Conservation (phyloP, 2,113 vertebrate genomes). For the Diadophis punctatus region DNA sequence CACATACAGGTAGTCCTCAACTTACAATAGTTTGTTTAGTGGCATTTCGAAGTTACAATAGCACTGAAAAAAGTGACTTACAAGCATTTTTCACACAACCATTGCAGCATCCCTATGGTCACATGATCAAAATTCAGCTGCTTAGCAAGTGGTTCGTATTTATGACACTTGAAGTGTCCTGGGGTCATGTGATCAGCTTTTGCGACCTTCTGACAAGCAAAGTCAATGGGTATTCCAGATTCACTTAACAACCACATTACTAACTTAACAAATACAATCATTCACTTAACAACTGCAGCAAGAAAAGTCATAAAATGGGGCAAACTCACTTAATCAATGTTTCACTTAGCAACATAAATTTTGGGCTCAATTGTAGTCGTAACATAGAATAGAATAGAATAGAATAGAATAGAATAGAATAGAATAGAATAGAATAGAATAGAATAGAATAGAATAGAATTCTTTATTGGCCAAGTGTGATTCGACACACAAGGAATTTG, state of each 20-base stretch:
- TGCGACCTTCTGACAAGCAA: neutral
- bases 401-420: no score
- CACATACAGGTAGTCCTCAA: neutral
- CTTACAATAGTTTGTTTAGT: neutral
- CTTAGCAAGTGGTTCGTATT: neutral
- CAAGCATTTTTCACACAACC: neutral
- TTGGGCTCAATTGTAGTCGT: neutral
- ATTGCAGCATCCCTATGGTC: neutral
- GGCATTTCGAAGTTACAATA: neutral
- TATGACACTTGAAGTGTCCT: neutral
- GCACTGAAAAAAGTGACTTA: neutral
- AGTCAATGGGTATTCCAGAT: neutral
- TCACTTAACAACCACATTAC: neutral
- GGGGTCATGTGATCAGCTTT: neutral
- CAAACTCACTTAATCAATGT: neutral
- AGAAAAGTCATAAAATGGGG: neutral
- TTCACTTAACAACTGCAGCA: neutral
- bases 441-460: no score
- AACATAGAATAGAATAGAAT: no score
- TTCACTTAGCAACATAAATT: neutral
- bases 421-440: no score
- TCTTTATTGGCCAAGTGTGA: no score
- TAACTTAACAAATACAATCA: neutral
- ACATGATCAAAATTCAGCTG: neutral
- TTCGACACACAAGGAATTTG: no score